These are phyloP conservation scores for Actinostola sp. DNA, from an alignment of 92 coral and sea anemone species.

Conservation along the genomic window DNA sequence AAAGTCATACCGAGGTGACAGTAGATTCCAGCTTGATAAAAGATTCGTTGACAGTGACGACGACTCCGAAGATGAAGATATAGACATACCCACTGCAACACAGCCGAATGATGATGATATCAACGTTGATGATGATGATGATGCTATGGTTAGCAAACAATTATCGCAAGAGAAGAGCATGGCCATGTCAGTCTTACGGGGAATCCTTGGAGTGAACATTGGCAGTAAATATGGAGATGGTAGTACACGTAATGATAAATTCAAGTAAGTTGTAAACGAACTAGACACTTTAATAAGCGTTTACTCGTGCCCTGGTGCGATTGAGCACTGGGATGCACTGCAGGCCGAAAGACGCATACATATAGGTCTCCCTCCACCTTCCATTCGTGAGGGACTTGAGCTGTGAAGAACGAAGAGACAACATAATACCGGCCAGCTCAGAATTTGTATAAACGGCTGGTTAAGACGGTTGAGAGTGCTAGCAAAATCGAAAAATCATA, in stretches of 20 bases:
- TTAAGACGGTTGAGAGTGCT: too few relatives aligned
- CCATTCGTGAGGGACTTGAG: too few relatives aligned
- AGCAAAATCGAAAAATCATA: too few relatives aligned
- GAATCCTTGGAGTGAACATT: slow-evolving; percentile 64
- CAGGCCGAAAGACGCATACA: too few relatives aligned
- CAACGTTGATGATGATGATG: slow-evolving; percentile 21
- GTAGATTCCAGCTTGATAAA: slow-evolving; percentile 82
- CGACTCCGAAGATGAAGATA: slow-evolving; percentile 42
- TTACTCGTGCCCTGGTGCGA: too few relatives aligned
- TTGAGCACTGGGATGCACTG: too few relatives aligned
- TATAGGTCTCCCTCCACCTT: too few relatives aligned
- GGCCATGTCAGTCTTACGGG: slow-evolving; percentile 81
- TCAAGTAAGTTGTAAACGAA: slow-evolving; percentile 31
- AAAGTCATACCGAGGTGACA: slow-evolving; percentile 82
- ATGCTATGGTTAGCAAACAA: slow-evolving; percentile 56
- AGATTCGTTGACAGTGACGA: slow-evolving; percentile 88
- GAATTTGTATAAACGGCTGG: too few relatives aligned
- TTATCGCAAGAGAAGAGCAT: slow-evolving; percentile 72
- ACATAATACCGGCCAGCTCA: too few relatives aligned
- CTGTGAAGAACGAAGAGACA: too few relatives aligned
- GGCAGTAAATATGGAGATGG: slow-evolving; percentile 6
- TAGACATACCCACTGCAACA: neutral
- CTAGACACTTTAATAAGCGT: too few relatives aligned
- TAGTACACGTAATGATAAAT: slow-evolving; percentile 8
- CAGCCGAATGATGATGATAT: neutral